Percentiles rank a stretch among this genome's conserved stretches.
Evolutionary conservation across 2,113 vertebrate species (phyloP).

Genomic region (Vidua macroura): DNA sequence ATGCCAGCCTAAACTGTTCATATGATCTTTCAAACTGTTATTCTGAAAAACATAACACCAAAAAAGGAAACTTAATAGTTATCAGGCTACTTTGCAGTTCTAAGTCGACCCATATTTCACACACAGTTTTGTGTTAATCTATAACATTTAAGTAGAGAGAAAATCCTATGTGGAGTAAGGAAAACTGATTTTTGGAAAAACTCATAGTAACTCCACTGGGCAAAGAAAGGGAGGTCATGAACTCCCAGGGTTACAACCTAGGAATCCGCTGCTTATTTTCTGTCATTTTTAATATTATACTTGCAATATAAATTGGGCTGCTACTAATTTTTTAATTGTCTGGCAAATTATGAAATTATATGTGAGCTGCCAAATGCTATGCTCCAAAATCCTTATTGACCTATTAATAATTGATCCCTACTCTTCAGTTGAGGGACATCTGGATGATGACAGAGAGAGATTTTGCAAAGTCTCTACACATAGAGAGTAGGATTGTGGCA

Average conservation of each 20-base stretch:
- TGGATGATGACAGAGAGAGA: background rate
- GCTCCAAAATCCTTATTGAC: background rate
- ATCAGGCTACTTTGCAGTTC: background rate
- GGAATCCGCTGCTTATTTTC: background rate
- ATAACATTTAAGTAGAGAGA: background rate
- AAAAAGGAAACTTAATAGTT: background rate
- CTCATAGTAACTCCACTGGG: background rate
- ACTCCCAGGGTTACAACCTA: background rate
- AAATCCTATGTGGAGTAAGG: background rate
- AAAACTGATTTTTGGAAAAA: background rate
- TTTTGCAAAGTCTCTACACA: background rate
- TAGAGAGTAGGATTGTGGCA: background rate
- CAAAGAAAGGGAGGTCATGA: background rate
- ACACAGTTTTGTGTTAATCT: background rate
- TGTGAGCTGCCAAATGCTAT: background rate
- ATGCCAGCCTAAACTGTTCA: background rate
- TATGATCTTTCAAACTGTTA: background rate
- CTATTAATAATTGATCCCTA: background rate
- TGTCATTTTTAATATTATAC: background rate
- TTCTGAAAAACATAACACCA: background rate
- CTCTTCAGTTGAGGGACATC: background rate
- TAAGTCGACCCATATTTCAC: background rate
- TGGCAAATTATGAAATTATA: background rate
- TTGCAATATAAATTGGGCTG: background rate
- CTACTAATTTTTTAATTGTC: background rate